Evolutionary conservation across 2,888 invertebrate genomes (phyloP).

Genomic region (Machimus rusticus): DNA sequence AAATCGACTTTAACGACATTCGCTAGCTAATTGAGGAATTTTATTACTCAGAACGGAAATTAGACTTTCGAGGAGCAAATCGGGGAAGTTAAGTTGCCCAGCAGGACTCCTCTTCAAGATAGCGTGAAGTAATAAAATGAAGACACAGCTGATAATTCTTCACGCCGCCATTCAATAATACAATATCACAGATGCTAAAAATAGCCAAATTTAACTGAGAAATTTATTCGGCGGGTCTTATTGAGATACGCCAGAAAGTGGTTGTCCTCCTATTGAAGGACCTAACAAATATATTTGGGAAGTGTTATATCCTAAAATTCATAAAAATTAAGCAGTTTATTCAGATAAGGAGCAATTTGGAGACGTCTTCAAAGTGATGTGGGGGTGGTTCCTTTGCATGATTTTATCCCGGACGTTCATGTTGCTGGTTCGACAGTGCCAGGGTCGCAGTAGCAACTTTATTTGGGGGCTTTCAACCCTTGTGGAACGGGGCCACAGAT

Average conservation of each 20-base stretch:
- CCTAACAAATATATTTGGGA: not conserved
- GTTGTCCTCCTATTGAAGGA: not conserved
- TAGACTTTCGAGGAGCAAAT: not conserved
- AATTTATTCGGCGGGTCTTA: not conserved
- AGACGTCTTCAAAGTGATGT: not conserved
- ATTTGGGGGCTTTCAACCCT: constrained; percentile 31
- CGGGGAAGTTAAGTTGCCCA: not conserved
- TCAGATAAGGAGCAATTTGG: not conserved
- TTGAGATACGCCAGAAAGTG: not conserved
- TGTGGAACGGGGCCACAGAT: not conserved
- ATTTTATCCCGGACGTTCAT: not conserved
- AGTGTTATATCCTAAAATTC: constrained; percentile 2
- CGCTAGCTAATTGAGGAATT: constrained; percentile 23
- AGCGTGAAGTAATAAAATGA: not conserved
- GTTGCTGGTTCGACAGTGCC: not conserved
- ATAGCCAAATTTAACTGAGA: not conserved
- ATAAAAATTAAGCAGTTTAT: constrained; percentile 40
- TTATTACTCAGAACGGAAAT: not conserved
- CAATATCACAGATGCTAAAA: constrained; percentile 4
- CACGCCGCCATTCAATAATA: not conserved
- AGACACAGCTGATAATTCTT: not conserved
- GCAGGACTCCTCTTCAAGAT: not conserved
- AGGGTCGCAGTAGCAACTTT: constrained; percentile 3
- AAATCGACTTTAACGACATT: constrained; percentile 18
- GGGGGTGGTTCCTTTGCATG: not conserved